phyloP scores from a whole-genome alignment of 2,888 invertebrate genomes.

The Hesperia comma region DNA sequence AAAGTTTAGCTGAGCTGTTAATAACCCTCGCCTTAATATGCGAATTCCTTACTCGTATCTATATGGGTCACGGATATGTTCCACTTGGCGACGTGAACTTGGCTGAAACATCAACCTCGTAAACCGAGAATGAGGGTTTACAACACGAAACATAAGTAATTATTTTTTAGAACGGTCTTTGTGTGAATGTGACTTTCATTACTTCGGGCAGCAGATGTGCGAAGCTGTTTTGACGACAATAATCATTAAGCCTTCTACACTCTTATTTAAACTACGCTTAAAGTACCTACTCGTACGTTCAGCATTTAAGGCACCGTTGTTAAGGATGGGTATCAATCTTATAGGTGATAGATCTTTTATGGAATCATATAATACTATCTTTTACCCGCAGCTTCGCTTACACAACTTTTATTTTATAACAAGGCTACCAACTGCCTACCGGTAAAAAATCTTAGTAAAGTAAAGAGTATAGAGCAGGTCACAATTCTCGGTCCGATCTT shows the following conservation, averaged over 20 bases:
- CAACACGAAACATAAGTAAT: slow-evolving; percentile 27
- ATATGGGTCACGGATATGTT: slow-evolving; percentile 64
- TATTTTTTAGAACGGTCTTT: slow-evolving; percentile 32
- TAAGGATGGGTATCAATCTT: too few species aligned
- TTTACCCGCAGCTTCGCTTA: too few species aligned
- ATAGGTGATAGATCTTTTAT: too few species aligned
- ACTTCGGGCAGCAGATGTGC: slow-evolving; percentile 27
- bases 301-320: too few species aligned
- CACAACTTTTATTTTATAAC: too few species aligned
- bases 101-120: slow-evolving; percentile 52
- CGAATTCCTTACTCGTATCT: slow-evolving; percentile 21
- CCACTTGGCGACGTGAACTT: slow-evolving; percentile 63
- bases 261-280: slow-evolving; percentile 47
- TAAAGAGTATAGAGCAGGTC: too few species aligned
- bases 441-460: too few species aligned
- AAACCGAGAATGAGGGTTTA: slow-evolving; percentile 37
- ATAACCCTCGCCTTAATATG: background rate
- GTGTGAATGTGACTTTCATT: slow-evolving; percentile 25
- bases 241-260: slow-evolving; percentile 40
- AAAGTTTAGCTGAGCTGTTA: background rate
- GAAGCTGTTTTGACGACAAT: slow-evolving; percentile 8
- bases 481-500: too few species aligned
- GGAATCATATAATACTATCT: too few species aligned
- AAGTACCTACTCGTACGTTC: background rate
- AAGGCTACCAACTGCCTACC: too few species aligned